A percentile compares a stretch with the other conserved stretches of the same genome.
Conservation (phyloP, 2,888 invertebrate genomes). For the Nasonovia ribisnigri region DNA sequence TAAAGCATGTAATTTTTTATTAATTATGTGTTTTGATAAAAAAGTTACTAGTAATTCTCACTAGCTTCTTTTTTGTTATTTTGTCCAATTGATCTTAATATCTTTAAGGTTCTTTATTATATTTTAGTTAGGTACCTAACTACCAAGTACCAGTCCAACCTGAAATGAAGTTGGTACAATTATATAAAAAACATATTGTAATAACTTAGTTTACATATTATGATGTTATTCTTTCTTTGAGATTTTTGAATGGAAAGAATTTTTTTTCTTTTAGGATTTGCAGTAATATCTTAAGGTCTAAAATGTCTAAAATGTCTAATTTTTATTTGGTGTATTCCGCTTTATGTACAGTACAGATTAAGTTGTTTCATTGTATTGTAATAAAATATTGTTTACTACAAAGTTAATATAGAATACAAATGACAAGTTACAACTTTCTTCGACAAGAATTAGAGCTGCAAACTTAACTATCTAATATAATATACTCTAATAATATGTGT, state of each 20-base stretch:
- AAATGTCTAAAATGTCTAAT: neutral
- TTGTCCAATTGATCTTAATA: too few species aligned
- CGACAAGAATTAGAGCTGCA: neutral
- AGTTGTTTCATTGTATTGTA: neutral
- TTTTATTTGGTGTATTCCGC: neutral
- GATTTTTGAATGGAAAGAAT: neutral
- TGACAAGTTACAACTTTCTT: neutral
- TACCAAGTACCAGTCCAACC: neutral
- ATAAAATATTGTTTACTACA: neutral
- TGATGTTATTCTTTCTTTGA: neutral
- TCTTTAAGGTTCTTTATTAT: neutral
- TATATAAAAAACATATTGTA: neutral
- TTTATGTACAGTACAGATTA: neutral
- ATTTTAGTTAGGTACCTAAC: neutral
- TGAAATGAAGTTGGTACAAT: neutral
- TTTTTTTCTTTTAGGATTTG: neutral
- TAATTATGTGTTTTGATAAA: neutral
- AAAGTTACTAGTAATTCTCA: too few species aligned
- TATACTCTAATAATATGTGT: neutral
- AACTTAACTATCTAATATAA: neutral
- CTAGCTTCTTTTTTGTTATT: too few species aligned
- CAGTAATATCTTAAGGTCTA: too few species aligned
- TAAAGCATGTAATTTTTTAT: neutral
- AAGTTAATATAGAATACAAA: neutral
- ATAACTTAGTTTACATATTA: neutral